phyloP scores from a whole-genome alignment of 1,140 invertebrate species.

The Pemphigus obesinymphae region DNA sequence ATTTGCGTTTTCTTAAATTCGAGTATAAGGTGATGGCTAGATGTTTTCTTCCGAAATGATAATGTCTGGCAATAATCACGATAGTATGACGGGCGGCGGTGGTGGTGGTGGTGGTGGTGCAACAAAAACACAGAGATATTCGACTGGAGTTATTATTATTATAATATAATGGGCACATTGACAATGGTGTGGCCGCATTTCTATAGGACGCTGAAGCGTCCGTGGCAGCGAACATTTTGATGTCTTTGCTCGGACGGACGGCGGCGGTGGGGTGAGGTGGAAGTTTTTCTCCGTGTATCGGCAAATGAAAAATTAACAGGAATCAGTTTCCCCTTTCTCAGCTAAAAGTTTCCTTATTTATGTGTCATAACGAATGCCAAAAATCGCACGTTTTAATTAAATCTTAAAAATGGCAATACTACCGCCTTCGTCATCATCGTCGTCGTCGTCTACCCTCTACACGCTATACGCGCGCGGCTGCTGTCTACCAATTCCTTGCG shows the following conservation, averaged over 20 bases:
- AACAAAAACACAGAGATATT: not conserved
- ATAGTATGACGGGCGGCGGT: not conserved
- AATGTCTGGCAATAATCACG: constrained; percentile 23
- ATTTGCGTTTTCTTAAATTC: not conserved
- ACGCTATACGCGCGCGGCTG: not conserved
- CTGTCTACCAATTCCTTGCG: constrained; percentile 31
- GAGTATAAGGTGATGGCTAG: not conserved
- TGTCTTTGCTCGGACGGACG: not conserved
- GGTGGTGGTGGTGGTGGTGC: not conserved
- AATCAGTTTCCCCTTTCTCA: constrained; percentile 30
- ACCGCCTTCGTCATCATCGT: not conserved
- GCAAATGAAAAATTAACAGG: constrained; percentile 39
- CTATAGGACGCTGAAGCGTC: not conserved
- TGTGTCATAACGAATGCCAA: constrained; percentile 42
- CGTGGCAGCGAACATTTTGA: not conserved
- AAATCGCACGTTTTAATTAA: constrained; percentile 42
- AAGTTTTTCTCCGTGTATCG: constrained; percentile 32
- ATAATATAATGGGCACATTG: constrained; percentile 24
- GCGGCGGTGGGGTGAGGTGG: not conserved
- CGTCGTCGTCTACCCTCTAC: not conserved
- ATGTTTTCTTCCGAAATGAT: not conserved
- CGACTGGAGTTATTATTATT: not conserved
- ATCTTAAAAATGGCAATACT: constrained; percentile 41
- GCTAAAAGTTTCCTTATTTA: constrained; percentile 40
- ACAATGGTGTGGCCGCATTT: constrained; percentile 5